Conservation (phyloP, 1,140 invertebrate species). For the Papilio aristodemus region DNA sequence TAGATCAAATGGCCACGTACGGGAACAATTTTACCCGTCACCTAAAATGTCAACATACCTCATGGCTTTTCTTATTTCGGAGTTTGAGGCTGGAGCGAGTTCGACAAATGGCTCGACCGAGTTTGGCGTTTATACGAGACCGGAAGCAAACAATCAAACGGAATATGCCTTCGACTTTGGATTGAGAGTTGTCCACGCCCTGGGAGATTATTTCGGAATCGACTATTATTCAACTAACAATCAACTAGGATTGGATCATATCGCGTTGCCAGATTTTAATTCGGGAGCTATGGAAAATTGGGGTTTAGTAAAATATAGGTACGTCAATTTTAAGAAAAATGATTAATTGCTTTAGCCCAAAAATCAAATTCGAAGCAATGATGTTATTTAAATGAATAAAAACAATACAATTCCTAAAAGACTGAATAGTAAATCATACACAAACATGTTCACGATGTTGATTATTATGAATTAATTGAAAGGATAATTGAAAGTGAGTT, state of each 20-base stretch:
- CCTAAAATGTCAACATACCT: constrained; percentile 92
- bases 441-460: no score
- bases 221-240: constrained; percentile 69
- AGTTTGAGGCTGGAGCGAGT: constrained; percentile 55
- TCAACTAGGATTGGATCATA: constrained; percentile 81
- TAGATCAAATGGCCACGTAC: constrained; percentile 61
- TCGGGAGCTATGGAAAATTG: constrained; percentile 88
- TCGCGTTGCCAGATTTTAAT: constrained; percentile 86
- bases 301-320: constrained; percentile 84
- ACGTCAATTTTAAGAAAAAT: background rate
- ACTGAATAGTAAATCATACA: no score
- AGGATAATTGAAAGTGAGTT: background rate
- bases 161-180: constrained; percentile 66
- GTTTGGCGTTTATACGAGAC: constrained; percentile 86
- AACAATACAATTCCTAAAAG: no score
- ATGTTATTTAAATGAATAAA: no score
- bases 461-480: background rate
- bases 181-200: constrained; percentile 69
- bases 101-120: constrained; percentile 63
- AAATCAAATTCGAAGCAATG: no score
- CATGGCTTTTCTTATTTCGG: constrained; percentile 87
- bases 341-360: no score
- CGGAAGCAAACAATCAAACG: constrained; percentile 84
- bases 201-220: constrained; percentile 66
- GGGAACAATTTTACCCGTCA: constrained; percentile 83